These are phyloP conservation scores for Cynopterus brachyotis DNA, from an alignment of 2,113 vertebrate species.

Conservation along the genomic window DNA sequence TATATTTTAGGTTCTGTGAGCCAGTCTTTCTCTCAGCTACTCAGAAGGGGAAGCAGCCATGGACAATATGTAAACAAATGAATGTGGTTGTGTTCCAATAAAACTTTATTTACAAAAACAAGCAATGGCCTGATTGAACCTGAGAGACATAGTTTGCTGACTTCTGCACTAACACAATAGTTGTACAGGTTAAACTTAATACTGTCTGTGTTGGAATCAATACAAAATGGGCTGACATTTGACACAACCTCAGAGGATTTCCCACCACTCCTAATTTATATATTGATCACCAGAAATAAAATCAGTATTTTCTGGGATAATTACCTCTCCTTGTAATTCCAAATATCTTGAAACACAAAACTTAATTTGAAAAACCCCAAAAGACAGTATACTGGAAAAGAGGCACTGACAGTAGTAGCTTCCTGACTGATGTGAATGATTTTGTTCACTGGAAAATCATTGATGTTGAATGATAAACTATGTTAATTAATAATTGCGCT, in stretches of 20 bases:
- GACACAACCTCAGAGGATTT: not conserved
- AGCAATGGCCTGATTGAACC: not conserved
- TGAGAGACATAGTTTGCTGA: not conserved
- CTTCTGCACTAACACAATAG: not conserved
- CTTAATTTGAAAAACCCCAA: not conserved
- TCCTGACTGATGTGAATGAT: not conserved
- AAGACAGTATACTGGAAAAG: not conserved
- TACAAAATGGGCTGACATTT: not conserved
- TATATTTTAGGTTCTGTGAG: not conserved
- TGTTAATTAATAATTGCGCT: constrained; percentile 36
- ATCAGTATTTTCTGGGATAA: not conserved
- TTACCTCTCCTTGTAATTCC: not conserved
- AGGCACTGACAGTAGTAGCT: not conserved
- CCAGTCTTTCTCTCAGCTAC: not conserved
- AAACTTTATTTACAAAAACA: constrained; percentile 40
- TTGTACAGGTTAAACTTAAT: not conserved
- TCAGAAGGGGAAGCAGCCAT: not conserved
- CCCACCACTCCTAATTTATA: not conserved
- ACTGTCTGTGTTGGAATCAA: not conserved
- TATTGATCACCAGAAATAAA: not conserved
- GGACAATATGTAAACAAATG: not conserved
- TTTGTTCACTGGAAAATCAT: constrained; percentile 58
- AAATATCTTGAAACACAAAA: not conserved
- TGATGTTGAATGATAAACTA: constrained; percentile 10
- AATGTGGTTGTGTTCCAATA: not conserved